Conservation (phyloP, 1,140 invertebrate genomes). For the Sinella curviseta region DNA sequence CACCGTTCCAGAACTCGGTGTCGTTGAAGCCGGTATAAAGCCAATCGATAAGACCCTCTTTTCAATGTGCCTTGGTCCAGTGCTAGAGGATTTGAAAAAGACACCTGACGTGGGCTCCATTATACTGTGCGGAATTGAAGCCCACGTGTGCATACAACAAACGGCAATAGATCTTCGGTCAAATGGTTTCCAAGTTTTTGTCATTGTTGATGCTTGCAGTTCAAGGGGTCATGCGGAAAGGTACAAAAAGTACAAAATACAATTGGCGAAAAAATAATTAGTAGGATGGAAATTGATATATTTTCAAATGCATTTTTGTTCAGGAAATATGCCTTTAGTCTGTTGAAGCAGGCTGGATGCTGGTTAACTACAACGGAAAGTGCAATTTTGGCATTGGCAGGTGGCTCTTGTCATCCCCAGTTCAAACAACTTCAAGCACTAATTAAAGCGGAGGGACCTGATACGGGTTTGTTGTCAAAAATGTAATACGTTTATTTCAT, state of each 20-base stretch:
- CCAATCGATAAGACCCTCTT: constrained; percentile 60
- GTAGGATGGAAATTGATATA: not conserved
- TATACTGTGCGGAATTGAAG: constrained; percentile 68
- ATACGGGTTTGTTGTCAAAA: constrained; percentile 59
- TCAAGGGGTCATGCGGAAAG: constrained; percentile 64
- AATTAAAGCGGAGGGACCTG: constrained; percentile 60
- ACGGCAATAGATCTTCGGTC: constrained; percentile 63
- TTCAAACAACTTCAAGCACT: constrained; percentile 65
- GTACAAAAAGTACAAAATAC: constrained; percentile 51
- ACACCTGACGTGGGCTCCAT: constrained; percentile 57
- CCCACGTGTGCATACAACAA: constrained; percentile 67
- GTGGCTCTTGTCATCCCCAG: constrained; percentile 63
- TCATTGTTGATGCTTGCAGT: constrained; percentile 66
- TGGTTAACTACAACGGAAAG: constrained; percentile 67
- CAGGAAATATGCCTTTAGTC: constrained; percentile 59
- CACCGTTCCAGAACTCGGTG: constrained; percentile 64
- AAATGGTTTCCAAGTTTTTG: constrained; percentile 63
- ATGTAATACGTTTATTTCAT: constrained; percentile 9
- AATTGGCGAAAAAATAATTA: not conserved
- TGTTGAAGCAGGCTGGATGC: constrained; percentile 64
- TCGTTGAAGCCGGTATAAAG: constrained; percentile 55
- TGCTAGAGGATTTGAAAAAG: constrained; percentile 37
- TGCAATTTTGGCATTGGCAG: constrained; percentile 61
- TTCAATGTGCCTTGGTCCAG: constrained; percentile 45
- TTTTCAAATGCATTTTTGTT: not conserved